Evolutionary conservation across 2,113 vertebrate species (phyloP).

Genomic region (Spheniscus mendiculus): DNA sequence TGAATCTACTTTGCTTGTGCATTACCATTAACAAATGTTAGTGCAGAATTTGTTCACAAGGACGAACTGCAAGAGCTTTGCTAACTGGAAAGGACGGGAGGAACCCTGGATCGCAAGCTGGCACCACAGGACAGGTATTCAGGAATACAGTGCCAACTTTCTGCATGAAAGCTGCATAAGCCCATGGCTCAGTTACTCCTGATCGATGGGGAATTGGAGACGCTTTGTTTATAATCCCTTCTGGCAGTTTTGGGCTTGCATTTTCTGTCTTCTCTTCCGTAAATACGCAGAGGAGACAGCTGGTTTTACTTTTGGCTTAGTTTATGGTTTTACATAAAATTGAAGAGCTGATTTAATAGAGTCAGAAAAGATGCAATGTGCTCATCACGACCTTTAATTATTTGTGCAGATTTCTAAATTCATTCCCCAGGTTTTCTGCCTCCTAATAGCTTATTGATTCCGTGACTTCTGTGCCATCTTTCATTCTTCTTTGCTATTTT

Average conservation of each 20-base stretch:
- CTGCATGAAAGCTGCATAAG: not conserved
- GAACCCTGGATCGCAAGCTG: not conserved
- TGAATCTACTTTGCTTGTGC: not conserved
- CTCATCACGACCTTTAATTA: not conserved
- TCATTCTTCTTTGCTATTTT: not conserved
- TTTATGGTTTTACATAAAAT: not conserved
- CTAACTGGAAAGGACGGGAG: not conserved
- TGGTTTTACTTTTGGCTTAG: not conserved
- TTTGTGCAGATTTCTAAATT: not conserved
- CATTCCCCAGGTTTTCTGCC: not conserved
- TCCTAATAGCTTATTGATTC: slow-evolving; percentile 20
- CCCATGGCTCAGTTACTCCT: not conserved
- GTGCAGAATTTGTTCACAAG: not conserved
- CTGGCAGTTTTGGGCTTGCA: not conserved
- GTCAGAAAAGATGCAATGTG: not conserved
- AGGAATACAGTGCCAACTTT: not conserved
- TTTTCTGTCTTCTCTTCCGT: not conserved
- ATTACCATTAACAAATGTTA: not conserved
- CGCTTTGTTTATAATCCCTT: not conserved
- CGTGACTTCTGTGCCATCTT: not conserved
- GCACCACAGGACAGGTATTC: not conserved
- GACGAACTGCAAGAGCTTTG: not conserved
- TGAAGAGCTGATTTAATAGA: not conserved
- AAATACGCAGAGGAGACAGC: not conserved
- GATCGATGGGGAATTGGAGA: not conserved